These are phyloP conservation scores for Cryptoblepharus egeriae DNA, from an alignment of 2,797 vertebrate genomes.

Conservation along the genomic window DNA sequence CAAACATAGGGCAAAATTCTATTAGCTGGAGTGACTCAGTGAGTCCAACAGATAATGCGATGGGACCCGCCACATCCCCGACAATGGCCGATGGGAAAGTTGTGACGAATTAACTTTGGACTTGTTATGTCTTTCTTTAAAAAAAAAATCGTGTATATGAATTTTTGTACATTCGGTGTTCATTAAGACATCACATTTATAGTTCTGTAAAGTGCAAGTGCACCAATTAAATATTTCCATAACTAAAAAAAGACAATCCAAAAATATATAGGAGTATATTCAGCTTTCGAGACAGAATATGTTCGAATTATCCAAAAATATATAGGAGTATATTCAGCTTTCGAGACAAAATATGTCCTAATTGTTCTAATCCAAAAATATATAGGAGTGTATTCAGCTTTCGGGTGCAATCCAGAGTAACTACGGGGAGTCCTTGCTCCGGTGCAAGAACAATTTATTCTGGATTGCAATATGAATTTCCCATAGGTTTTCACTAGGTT, in stretches of 20 bases:
- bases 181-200: slow-evolving; percentile 68
- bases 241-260: not conserved
- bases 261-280: not conserved
- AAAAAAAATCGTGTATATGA: too few species aligned
- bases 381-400: too few species aligned
- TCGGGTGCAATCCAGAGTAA: too few species aligned
- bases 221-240: slow-evolving; percentile 47
- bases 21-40: slow-evolving; percentile 83
- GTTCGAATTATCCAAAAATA: too few species aligned
- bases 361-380: too few species aligned
- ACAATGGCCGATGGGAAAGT: slow-evolving; percentile 81
- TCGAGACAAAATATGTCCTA: not conserved
- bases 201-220: slow-evolving; percentile 44
- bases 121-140: slow-evolving; percentile 70
- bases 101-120: slow-evolving; percentile 80
- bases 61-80: slow-evolving; percentile 79
- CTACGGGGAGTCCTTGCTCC: too few species aligned
- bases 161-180: slow-evolving; percentile 47
- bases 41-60: slow-evolving; percentile 86
- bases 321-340: not conserved
- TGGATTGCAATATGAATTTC: too few species aligned
- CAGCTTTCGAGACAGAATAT: too few species aligned
- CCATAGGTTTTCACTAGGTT: too few species aligned
- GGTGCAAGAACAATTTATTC: too few species aligned
- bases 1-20: slow-evolving; percentile 87